Base-by-base conservation (phyloP, 2,113 vertebrate species). In the Isichthys henryi region DNA sequence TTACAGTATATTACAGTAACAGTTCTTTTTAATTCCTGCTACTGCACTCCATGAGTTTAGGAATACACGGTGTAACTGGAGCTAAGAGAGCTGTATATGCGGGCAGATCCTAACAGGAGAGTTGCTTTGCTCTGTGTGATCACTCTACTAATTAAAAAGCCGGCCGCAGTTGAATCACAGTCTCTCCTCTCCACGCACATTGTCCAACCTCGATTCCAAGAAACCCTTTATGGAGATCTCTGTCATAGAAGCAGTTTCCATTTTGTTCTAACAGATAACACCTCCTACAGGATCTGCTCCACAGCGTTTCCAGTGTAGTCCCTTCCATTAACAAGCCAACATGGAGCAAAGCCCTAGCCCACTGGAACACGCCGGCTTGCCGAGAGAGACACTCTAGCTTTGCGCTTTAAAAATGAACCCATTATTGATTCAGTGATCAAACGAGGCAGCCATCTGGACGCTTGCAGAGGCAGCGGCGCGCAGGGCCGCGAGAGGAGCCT, bases 401-500 rank as follows among this genome's bases (percentile, higher is more conserved):
- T 10, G 21, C 17, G 39, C 39, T 84, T 84, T 84, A 46, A 84
- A 84, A 45, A 84, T 84, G 82, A 84, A 48, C 46, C 82, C 39
- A 46, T 43, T 46, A 84, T 48, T 84, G 82, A 84, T 84, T 84
- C 45, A n/a, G 43, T 3, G 23, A 84, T 84, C 82, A 84, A 84
- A 84, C 82, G 82, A 48, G 23, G 43, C 45, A n/a, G 45, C 82
- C 82, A 84, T 84, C 82, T 84, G 82, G 82, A 48, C 21, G 21
- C 43, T n/a, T n/a, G 15, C 39, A 10, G 82, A 48, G 82, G 49
- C 62, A 86, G 23, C 10, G 27, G 87, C 31, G 62, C n/a, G 1
- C 90, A 90, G 92, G 91, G 86, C 31, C 45, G 70, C 85, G 91
- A 89, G n/a, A 27, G 49, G 11, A 15, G 49, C 27, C n/a, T 5